These are phyloP conservation scores for Geotrypetes seraphini DNA, from an alignment of 2,797 vertebrate species.

Conservation along the genomic window DNA sequence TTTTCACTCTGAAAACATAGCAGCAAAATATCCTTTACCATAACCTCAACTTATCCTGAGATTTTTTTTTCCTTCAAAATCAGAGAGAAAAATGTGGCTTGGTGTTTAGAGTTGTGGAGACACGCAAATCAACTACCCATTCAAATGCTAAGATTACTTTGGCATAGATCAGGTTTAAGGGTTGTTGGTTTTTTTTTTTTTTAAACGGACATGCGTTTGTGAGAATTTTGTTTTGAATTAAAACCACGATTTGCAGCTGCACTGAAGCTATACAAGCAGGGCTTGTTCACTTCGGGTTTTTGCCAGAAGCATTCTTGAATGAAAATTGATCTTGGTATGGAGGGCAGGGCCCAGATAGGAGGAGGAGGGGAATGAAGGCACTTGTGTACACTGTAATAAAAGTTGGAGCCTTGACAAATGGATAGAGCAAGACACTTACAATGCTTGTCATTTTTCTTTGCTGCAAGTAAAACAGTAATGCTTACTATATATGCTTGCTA, in stretches of 20 bases:
- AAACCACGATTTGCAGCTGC: not conserved
- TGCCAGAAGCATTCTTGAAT: slow-evolving; percentile 26
- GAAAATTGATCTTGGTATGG: slow-evolving; percentile 21
- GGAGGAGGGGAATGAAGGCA: slow-evolving; percentile 7
- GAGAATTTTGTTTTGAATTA: slow-evolving; percentile 9
- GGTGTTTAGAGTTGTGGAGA: too few species aligned
- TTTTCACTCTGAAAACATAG: too few species aligned
- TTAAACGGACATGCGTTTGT: too few species aligned
- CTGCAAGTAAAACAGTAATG: slow-evolving; percentile 24
- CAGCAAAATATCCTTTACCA: too few species aligned
- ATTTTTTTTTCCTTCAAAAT: too few species aligned
- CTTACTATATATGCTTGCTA: too few species aligned
- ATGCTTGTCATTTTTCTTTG: slow-evolving; percentile 1
- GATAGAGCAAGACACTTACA: not conserved
- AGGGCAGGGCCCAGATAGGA: slow-evolving; percentile 20
- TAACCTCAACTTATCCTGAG: too few species aligned
- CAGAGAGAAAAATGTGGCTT: too few species aligned
- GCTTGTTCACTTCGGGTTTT: slow-evolving; percentile 4
- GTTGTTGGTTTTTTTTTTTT: too few species aligned
- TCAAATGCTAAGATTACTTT: too few species aligned
- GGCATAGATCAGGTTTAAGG: too few species aligned
- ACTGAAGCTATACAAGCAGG: slow-evolving; percentile 1
- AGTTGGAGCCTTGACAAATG: slow-evolving; percentile 5
- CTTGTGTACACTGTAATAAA: not conserved
- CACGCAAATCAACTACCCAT: too few species aligned